Percentiles rank a stretch among this genome's conserved stretches.
phyloP scores from a whole-genome alignment of 2,113 vertebrate genomes.

The Promerops cafer region DNA sequence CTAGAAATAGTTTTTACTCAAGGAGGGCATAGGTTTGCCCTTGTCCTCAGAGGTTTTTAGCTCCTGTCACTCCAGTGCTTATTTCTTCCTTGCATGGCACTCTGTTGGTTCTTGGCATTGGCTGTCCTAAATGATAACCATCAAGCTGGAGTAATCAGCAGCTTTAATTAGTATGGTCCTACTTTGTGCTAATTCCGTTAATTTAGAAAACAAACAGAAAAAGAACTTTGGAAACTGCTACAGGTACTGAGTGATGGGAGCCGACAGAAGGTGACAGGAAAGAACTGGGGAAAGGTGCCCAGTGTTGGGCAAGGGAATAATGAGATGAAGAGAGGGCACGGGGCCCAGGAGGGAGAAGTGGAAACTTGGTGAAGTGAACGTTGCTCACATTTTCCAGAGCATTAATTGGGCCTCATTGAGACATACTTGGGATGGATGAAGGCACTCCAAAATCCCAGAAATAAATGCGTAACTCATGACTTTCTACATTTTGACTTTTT shows the following conservation, averaged over 20 bases:
- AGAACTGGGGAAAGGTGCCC: not conserved
- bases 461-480: not conserved
- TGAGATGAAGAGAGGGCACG: rapidly evolving
- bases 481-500: not conserved
- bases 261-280: not conserved
- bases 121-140: not conserved
- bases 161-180: not conserved
- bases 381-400: not conserved
- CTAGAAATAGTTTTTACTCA: not conserved
- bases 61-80: not conserved
- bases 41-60: not conserved
- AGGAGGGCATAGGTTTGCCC: not conserved
- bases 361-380: not conserved
- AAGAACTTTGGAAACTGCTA: not conserved
- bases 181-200: not conserved
- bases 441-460: not conserved
- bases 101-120: not conserved
- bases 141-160: not conserved
- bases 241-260: not conserved
- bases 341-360: not conserved
- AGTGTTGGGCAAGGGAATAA: not conserved
- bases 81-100: not conserved
- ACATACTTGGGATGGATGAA: not conserved
- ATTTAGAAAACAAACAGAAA: not conserved
- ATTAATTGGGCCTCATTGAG: not conserved